Percentiles rank a stretch among this genome's conserved stretches.
Conservation (phyloP, 2,888 invertebrate species). For the Euplexia lucipara region DNA sequence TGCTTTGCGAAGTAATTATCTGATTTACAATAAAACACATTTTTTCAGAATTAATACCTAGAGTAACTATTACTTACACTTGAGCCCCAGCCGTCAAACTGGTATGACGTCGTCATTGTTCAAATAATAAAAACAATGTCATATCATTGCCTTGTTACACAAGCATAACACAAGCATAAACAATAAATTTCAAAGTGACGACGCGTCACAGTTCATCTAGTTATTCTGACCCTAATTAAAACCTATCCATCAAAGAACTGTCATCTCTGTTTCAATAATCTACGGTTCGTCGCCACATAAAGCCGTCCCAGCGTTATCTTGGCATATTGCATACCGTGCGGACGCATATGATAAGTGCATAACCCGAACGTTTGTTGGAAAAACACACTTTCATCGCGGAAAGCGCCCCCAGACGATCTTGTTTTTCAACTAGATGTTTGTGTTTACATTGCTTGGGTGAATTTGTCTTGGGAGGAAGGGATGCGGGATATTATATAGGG, state of each 20-base stretch:
- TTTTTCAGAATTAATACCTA: too few relatives aligned
- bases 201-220: constrained; percentile 14
- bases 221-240: constrained; percentile 22
- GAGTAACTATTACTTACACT: too few relatives aligned
- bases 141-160: background rate
- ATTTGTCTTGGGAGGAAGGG: constrained; percentile 32
- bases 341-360: constrained; percentile 84
- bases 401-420: constrained; percentile 57
- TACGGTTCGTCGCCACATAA: constrained; percentile 74
- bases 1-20: too few relatives aligned
- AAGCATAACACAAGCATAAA: background rate
- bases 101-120: too few relatives aligned
- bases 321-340: constrained; percentile 82
- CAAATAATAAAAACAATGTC: too few relatives aligned
- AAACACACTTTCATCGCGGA: constrained; percentile 61
- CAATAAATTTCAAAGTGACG: constrained; percentile 20
- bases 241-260: constrained; percentile 30
- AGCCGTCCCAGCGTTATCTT: constrained; percentile 81
- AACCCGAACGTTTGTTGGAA: constrained; percentile 69
- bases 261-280: constrained; percentile 58
- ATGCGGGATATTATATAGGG: constrained; percentile 21
- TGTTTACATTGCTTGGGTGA: constrained; percentile 56
- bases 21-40: too few relatives aligned
- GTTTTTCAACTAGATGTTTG: constrained; percentile 57
- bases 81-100: too few relatives aligned